Evolutionary conservation across 30 jellyfish, hydroid and myxozoan genomes (phyloP).

Genomic region (Mastigias papua): DNA sequence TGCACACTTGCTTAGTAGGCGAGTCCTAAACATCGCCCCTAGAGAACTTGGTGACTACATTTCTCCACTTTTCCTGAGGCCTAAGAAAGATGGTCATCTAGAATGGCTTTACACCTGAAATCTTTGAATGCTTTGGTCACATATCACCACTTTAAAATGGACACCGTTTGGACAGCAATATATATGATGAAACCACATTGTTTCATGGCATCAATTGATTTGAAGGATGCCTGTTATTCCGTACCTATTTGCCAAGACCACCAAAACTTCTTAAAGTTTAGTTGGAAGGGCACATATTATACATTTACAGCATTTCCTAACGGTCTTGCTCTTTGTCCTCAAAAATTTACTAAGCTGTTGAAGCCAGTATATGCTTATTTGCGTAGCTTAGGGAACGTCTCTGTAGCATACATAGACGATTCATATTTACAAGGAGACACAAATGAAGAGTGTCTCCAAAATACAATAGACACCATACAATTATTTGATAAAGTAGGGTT

Average conservation of each 20-base stretch:
- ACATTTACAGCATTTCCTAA: neutral
- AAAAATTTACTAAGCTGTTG: constrained; percentile 22
- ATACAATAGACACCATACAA: constrained; percentile 5
- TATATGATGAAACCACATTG: constrained; percentile 13
- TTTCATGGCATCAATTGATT: constrained; percentile 12
- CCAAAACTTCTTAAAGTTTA: neutral
- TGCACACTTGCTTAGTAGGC: neutral
- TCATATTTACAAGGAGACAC: constrained; percentile 2
- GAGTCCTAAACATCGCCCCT: neutral
- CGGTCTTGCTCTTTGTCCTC: neutral
- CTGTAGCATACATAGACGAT: constrained; percentile 57
- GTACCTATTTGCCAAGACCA: constrained; percentile 5
- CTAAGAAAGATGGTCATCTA: constrained; percentile 48
- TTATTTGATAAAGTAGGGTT: constrained; percentile 41
- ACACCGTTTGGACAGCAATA: constrained; percentile 19
- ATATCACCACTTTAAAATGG: constrained; percentile 33
- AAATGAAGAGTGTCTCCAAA: constrained; percentile 28
- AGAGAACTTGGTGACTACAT: constrained; percentile 1
- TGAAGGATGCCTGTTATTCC: constrained; percentile 16
- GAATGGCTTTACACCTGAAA: constrained; percentile 30
- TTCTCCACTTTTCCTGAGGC: constrained; percentile 27
- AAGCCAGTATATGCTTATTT: constrained; percentile 30
- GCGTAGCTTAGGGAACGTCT: constrained; percentile 16
- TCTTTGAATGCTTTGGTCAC: constrained; percentile 15
- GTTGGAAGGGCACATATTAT: constrained; percentile 8